Evolutionary conservation across 2,888 invertebrate species (phyloP).

Genomic region (Agriopis aurantiaria): DNA sequence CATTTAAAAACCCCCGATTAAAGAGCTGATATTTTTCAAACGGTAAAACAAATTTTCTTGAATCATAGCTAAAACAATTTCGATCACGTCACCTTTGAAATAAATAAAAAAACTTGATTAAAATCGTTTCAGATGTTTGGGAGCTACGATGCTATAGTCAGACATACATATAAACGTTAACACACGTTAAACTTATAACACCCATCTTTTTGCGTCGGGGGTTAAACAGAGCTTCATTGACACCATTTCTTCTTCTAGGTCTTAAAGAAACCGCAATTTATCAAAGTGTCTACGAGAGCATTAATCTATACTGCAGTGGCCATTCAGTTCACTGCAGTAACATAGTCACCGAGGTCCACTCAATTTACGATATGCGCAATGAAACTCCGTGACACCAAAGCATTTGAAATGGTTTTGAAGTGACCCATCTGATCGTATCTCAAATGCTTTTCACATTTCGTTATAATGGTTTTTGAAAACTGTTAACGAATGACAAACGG

Average conservation of each 20-base stretch:
- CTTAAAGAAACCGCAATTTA: neutral
- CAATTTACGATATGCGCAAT: constrained; percentile 29
- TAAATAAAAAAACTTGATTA: too few species aligned
- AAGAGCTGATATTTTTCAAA: too few species aligned
- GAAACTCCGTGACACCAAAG: constrained; percentile 8
- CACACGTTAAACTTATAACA: too few species aligned
- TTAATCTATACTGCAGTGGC: neutral
- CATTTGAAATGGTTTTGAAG: neutral
- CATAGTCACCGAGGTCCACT: neutral
- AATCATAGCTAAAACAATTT: too few species aligned
- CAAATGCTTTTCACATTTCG: neutral
- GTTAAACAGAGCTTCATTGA: neutral
- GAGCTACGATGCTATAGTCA: too few species aligned
- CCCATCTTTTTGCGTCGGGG: too few species aligned
- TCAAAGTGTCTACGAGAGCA: neutral
- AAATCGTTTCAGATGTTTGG: too few species aligned
- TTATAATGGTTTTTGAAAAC: neutral
- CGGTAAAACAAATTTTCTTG: too few species aligned
- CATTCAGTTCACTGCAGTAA: constrained; percentile 7
- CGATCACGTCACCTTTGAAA: too few species aligned
- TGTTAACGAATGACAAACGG: too few species aligned
- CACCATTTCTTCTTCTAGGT: neutral
- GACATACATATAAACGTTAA: too few species aligned
- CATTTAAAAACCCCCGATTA: too few species aligned
- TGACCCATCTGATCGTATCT: neutral